Percentiles rank a stretch among this genome's conserved stretches.
Evolutionary conservation across 2,888 invertebrate genomes (phyloP).

Genomic region (Lymantria dispar): DNA sequence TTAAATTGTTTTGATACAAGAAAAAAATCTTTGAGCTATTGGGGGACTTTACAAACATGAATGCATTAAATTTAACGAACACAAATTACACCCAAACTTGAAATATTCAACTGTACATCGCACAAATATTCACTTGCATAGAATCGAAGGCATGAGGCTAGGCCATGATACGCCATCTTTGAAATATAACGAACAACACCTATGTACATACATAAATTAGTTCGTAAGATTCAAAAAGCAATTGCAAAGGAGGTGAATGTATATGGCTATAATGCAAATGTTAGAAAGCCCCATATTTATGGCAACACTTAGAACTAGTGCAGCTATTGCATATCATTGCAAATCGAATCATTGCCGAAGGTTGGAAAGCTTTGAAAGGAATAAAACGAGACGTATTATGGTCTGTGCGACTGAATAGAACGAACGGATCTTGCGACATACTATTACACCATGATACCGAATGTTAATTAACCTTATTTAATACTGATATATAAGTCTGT

Average conservation of each 20-base stretch:
- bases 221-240: conserved; percentile 15
- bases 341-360: conserved; percentile 21
- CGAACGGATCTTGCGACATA: neutral
- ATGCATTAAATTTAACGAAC: too few species aligned
- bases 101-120: too few species aligned
- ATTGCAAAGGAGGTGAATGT: neutral
- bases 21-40: too few species aligned
- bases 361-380: conserved; percentile 16
- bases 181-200: too few species aligned
- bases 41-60: too few species aligned
- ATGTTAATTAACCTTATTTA: conserved; percentile 1
- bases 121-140: too few species aligned
- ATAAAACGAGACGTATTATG: conserved; percentile 10
- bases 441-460: neutral
- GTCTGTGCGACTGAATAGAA: neutral
- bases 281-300: conserved; percentile 36
- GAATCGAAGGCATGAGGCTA: too few species aligned
- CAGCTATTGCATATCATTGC: conserved; percentile 32
- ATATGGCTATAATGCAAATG: conserved; percentile 31
- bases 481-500: neutral
- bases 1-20: too few species aligned
- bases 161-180: too few species aligned
- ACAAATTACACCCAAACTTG: too few species aligned
- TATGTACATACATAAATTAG: too few species aligned
- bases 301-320: conserved; percentile 31